A percentile compares a stretch with the other conserved stretches of the same genome.
Conservation (phyloP, 1,140 invertebrate genomes). For the Harlomillsia oculata region DNA sequence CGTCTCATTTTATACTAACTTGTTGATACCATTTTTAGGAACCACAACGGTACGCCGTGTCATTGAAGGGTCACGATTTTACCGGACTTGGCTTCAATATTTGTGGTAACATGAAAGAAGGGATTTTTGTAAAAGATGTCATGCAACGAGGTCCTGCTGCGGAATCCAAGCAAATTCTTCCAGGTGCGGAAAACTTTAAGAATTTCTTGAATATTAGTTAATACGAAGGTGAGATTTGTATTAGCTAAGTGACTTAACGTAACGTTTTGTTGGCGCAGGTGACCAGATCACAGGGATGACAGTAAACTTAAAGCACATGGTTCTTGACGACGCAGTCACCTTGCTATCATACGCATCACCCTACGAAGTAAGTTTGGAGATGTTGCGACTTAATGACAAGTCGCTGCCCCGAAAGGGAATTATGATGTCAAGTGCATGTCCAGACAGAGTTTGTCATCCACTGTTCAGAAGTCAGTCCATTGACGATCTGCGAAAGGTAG, state of each 20-base stretch:
- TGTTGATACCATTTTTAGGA: no score
- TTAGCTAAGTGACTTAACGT: no score
- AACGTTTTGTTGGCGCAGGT: no score
- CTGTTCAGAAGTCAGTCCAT: slow-evolving; percentile 58
- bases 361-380: slow-evolving; percentile 65
- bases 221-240: neutral
- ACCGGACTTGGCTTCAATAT: slow-evolving; percentile 84
- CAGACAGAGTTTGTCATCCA: slow-evolving; percentile 52
- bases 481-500: slow-evolving; percentile 49
- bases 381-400: slow-evolving; percentile 45
- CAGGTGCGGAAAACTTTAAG: no score
- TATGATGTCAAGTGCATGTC: slow-evolving; percentile 38
- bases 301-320: slow-evolving; percentile 76
- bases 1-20: neutral
- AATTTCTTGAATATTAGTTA: neutral
- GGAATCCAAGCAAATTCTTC: slow-evolving; percentile 67
- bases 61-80: slow-evolving; percentile 73
- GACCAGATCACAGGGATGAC: slow-evolving; percentile 75
- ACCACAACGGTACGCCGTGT: slow-evolving; percentile 52
- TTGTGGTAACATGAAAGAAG: slow-evolving; percentile 76
- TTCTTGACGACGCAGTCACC: slow-evolving; percentile 78
- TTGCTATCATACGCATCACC: slow-evolving; percentile 86
- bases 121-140: slow-evolving; percentile 78
- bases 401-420: slow-evolving; percentile 45
- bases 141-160: slow-evolving; percentile 75